Base-by-base conservation (phyloP, 2,888 invertebrate species). In the Drosophila mettleri region DNA sequence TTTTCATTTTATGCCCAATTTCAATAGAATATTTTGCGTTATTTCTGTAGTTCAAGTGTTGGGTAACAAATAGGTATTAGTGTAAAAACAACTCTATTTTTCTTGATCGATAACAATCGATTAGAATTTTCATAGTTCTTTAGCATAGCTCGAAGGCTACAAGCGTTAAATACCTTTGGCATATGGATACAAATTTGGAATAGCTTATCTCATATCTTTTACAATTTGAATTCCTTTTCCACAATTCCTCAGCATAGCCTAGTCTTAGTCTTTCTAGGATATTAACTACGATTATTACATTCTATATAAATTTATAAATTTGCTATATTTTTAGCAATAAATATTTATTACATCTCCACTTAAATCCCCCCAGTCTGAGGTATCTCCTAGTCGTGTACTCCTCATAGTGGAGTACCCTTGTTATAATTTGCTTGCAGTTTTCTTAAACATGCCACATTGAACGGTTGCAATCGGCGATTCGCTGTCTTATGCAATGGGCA, bases 401-500 rank as follows among this genome's bases (percentile, higher is more conserved):
- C n/a, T 1, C 14, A n/a, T 22, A 10, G 1, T 16, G 16, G n/a
- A 18, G 22, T 16, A 16, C 34, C 34, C 49, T 49, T 49, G 49
- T 49, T 34, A 52, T 38, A 43, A 43, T 62, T 54, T 41, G 59
- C 45, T 45, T 67, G 46, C 51, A 57, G 48, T 39, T 55, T 41
- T 51, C 20, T 31, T 62, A 36, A 57, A 43, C 36, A 62, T 36
- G 38, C 43, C 57, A 53, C 63, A 64, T 69, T 62, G 41, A 74
- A 65, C 74, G 53, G 66, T 60, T 74, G 39, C 55, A 58, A 33
- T 58, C 60, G 65, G 29, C 45, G 46, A 43, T 61, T 74, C 31
- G 59, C 24, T 55, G 27, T 34, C 77, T 83, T 80, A 81, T 82
- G 82, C 80, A 84, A 85, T 52, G 27, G 16, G 38, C 53, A 34